phyloP scores from a whole-genome alignment of 30 jellyfish, hydroid and myxozoan species.

The Cassiopea xamachana region DNA sequence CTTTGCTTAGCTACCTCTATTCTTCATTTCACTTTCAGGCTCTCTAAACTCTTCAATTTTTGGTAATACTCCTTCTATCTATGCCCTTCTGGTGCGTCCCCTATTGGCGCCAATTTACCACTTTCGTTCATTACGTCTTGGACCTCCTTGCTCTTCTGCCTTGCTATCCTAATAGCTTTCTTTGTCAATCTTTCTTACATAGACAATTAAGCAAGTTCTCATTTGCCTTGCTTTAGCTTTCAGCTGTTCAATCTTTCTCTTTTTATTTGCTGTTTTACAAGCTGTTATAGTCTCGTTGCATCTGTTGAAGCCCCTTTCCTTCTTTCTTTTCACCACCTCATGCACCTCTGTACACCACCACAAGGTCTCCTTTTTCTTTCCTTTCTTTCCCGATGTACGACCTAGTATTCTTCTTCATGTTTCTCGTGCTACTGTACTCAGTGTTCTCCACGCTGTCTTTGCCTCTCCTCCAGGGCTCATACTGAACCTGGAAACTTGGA shows the following conservation, averaged over 20 bases:
- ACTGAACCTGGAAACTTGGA: no score
- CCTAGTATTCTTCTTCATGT: constrained; percentile 33
- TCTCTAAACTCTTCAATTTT: constrained; percentile 10
- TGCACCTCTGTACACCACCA: constrained; percentile 38
- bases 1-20: background rate
- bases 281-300: constrained; percentile 12
- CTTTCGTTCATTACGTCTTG: background rate
- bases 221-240: constrained; percentile 19
- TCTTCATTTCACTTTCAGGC: background rate
- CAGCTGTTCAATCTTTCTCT: background rate
- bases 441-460: background rate
- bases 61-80: background rate
- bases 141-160: constrained; percentile 5
- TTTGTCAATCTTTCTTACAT: background rate
- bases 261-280: background rate
- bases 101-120: background rate
- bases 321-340: constrained; percentile 16
- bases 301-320: constrained; percentile 8
- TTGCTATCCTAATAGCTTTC: constrained; percentile 13
- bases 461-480: background rate
- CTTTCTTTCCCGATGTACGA: constrained; percentile 7
- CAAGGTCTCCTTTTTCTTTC: constrained; percentile 9
- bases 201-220: background rate
- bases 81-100: background rate
- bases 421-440: background rate